Evolutionary conservation across 1,140 invertebrate genomes (phyloP), one percentile per base, ranked within the genome.

Genomic region (Cyphomyrmex costatus): DNA sequence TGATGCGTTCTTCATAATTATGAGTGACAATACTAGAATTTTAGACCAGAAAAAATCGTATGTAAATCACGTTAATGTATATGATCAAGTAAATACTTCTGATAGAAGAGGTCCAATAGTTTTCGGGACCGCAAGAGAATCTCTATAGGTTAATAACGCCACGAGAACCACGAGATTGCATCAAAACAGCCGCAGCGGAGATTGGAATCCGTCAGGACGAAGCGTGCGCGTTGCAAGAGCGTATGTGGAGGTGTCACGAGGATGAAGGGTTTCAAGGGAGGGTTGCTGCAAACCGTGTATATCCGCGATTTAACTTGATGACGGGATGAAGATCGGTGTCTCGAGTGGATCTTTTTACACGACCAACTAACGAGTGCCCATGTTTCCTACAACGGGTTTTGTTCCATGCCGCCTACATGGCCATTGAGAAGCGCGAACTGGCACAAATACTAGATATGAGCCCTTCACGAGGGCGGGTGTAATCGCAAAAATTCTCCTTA

Each of bases 241-340:
- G 12, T n/a, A 16, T 19, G 3, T 5, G 16, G 53, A 49, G 12
- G 10, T 16, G 58, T 68, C 24, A 33, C 46, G 27, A 80, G 85
- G 58, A 76, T 42, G 78, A 58, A 49, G 60, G 33, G 68, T 51
- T 71, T 83, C 80, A 42, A 33, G 56, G 58, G 21, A 61, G 84
- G 78, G 84, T 58, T 56, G 56, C 19, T 30, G n/a, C 24, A 19
- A 61, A 14, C 33, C 33, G 63, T 42, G 60, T 78, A 33, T 49
- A 56, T 16, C 36, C 30, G 14, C 51, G 24, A 60, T 14, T 42
- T 51, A 66, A 65, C 24, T 53, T 19, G 42, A 1, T 51, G 53
- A 19, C 83, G 79, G 71, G 71, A 91, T 89, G 89, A 92, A 83
- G 88, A 89, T 90, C 86, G 65, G 84, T 88, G 89, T 92, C 91